phyloP scores from a whole-genome alignment of 2,797 vertebrate species.

The Falco berigora region DNA sequence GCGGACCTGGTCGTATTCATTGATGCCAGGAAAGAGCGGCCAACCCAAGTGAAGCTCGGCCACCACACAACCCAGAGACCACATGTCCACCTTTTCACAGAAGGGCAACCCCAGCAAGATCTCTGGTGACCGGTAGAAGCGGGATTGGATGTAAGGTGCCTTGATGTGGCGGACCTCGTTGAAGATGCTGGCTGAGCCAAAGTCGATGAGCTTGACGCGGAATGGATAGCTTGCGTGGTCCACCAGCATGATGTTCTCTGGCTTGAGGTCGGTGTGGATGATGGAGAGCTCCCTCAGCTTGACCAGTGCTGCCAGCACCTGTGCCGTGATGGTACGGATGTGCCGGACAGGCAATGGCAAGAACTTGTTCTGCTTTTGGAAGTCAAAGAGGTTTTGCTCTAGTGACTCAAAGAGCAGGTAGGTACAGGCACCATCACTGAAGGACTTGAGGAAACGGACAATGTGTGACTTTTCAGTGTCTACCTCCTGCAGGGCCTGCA shows the following conservation, averaged over 20 bases:
- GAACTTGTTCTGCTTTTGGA: constrained; percentile 74
- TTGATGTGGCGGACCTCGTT: constrained; percentile 60
- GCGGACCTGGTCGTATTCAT: constrained; percentile 71
- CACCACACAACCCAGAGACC: constrained; percentile 77
- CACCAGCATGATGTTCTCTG: constrained; percentile 79
- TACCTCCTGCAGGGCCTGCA: constrained; percentile 49
- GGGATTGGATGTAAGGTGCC: constrained; percentile 77
- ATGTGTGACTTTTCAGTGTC: constrained; percentile 65
- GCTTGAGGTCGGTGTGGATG: constrained; percentile 77
- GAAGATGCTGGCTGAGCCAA: constrained; percentile 74
- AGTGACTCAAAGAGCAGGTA: constrained; percentile 78
- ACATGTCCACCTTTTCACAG: constrained; percentile 76
- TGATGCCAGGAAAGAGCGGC: constrained; percentile 75
- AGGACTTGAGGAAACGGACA: constrained; percentile 72
- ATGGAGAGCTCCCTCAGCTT: constrained; percentile 75
- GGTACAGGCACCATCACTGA: constrained; percentile 58
- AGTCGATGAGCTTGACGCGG: constrained; percentile 77
- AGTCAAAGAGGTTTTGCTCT: constrained; percentile 75
- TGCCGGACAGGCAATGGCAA: constrained; percentile 62
- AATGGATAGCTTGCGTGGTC: constrained; percentile 73
- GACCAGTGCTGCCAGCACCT: constrained; percentile 70
- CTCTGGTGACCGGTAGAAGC: constrained; percentile 77
- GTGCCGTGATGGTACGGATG: constrained; percentile 72
- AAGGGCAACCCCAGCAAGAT: constrained; percentile 77
- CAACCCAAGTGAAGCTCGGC: constrained; percentile 75